phyloP scores from a whole-genome alignment of 2,113 vertebrate genomes.

The Phyllopteryx taeniolatus region DNA sequence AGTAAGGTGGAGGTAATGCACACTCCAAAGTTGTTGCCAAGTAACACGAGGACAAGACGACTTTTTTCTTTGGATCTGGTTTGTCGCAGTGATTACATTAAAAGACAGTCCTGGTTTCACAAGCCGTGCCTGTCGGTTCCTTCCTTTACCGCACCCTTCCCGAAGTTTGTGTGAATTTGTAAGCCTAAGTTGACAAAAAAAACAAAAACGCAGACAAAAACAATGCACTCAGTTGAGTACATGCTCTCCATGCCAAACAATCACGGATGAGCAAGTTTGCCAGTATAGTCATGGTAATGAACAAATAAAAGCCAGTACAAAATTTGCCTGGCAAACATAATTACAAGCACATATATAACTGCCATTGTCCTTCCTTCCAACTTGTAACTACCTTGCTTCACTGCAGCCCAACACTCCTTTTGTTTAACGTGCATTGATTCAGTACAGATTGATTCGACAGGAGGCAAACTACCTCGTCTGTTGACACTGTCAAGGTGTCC shows the following conservation, averaged over 20 bases:
- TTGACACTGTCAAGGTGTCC: conserved; percentile 35
- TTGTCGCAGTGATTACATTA: background rate
- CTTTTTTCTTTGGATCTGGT: background rate
- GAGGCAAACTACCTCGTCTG: conserved; percentile 38
- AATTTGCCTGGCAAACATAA: background rate
- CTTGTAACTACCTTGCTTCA: background rate
- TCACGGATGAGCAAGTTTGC: background rate
- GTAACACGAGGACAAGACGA: background rate
- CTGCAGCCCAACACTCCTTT: background rate
- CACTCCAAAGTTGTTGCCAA: background rate
- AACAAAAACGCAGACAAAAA: background rate
- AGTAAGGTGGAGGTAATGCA: background rate
- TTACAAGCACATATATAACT: background rate
- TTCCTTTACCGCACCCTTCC: background rate
- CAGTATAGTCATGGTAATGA: background rate
- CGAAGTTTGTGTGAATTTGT: background rate
- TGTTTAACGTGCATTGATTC: conserved; percentile 55
- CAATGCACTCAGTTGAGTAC: no score
- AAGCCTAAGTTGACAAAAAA: background rate
- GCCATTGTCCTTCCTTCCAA: conserved; percentile 20
- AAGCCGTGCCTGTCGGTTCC: background rate
- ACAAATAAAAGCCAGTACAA: background rate
- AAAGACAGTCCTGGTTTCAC: background rate
- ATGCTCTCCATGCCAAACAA: background rate
- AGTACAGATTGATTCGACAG: conserved; percentile 35